Conservation (phyloP, 2,113 vertebrate species). For the Scortum barcoo region DNA sequence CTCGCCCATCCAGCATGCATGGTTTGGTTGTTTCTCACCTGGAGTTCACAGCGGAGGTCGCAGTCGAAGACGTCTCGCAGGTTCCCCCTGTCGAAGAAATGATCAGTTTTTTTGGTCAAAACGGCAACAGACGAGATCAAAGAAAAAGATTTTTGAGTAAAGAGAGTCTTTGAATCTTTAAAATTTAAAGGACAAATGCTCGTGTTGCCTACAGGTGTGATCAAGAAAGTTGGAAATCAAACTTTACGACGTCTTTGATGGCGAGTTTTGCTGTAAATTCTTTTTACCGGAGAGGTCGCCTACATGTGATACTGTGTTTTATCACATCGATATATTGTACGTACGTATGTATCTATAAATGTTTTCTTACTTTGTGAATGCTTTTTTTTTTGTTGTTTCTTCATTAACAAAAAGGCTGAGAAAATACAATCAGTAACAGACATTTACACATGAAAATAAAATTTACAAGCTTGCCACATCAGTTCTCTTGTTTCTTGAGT, state of each 20-base stretch:
- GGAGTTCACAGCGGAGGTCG: slow-evolving; percentile 32
- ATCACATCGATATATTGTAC: slow-evolving; percentile 59
- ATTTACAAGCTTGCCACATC: slow-evolving; percentile 59
- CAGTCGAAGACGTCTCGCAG: slow-evolving; percentile 3
- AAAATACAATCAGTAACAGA: slow-evolving; percentile 73
- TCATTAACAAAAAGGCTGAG: slow-evolving; percentile 61
- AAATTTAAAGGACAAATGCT: slow-evolving; percentile 10
- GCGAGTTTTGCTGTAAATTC: slow-evolving; percentile 30
- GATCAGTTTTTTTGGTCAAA: slow-evolving; percentile 23
- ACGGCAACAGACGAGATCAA: neutral
- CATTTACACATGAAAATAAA: slow-evolving; percentile 76
- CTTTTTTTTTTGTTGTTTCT: slow-evolving; percentile 61
- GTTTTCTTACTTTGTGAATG: slow-evolving; percentile 80
- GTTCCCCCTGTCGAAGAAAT: slow-evolving; percentile 17
- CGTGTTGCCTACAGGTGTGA: neutral
- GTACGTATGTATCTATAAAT: slow-evolving; percentile 67
- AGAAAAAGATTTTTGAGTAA: neutral
- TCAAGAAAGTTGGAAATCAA: neutral
- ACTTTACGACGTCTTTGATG: slow-evolving; percentile 20
- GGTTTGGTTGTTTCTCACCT: slow-evolving; percentile 32
- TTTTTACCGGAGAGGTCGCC: neutral
- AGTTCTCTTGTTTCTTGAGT: slow-evolving; percentile 16
- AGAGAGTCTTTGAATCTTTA: neutral
- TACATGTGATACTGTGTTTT: slow-evolving; percentile 53
- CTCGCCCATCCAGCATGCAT: slow-evolving; percentile 26